Percentiles rank a stretch among this genome's conserved stretches.
Conservation (phyloP, 2,113 vertebrate genomes). For the Glareola pratincola region DNA sequence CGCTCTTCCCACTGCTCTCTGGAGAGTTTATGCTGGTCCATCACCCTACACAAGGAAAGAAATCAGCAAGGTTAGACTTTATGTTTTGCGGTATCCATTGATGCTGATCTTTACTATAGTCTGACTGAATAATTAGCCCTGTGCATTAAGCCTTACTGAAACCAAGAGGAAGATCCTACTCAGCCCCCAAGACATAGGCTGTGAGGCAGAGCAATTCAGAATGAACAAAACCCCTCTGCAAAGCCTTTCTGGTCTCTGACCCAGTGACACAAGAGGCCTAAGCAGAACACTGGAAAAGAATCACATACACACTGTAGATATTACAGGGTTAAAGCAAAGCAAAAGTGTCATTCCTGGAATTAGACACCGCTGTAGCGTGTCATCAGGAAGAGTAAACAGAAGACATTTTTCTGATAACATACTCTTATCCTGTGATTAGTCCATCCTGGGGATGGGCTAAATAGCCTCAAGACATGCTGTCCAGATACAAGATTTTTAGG, state of each 20-base stretch:
- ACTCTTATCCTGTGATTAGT: not conserved
- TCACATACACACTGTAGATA: not conserved
- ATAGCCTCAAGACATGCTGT: not conserved
- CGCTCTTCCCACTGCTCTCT: constrained; percentile 97
- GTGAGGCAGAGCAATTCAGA: not conserved
- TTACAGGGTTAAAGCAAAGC: not conserved
- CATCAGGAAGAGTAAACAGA: not conserved
- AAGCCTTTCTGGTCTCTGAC: not conserved
- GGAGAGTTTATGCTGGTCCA: constrained; percentile 95
- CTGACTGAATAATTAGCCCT: not conserved
- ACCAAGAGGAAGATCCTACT: not conserved
- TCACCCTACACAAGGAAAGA: constrained; percentile 76
- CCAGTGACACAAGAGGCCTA: not conserved
- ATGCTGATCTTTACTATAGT: not conserved
- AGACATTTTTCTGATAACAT: not conserved
- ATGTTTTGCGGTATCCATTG: not conserved
- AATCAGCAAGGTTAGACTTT: not conserved
- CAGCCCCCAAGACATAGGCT: not conserved
- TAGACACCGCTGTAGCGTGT: not conserved
- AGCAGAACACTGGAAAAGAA: not conserved
- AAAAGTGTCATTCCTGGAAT: not conserved
- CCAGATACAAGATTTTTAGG: not conserved
- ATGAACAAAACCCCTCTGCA: not conserved
- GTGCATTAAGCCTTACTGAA: not conserved
- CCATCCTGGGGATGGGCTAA: not conserved